Percentiles rank a stretch among this genome's conserved stretches.
phyloP scores from a whole-genome alignment of 2,797 vertebrate genomes.

The Vireo griseus region DNA sequence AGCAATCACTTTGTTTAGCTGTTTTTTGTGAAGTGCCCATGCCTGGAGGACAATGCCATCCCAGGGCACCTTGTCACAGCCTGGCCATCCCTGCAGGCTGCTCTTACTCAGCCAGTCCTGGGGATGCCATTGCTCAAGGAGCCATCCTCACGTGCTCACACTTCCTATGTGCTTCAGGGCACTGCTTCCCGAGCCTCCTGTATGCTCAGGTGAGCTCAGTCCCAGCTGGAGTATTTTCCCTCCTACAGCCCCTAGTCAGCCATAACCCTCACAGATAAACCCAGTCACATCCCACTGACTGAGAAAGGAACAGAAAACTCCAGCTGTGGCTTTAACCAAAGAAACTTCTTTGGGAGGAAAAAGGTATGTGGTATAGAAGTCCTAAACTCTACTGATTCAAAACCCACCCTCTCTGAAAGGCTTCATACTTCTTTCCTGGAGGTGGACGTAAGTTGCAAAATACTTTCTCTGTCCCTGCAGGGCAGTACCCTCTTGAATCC shows the following conservation, averaged over 20 bases:
- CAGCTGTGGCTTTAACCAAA: not conserved
- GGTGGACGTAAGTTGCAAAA: not conserved
- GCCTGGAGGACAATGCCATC: not conserved
- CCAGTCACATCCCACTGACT: not conserved
- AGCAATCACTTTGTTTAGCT: not conserved
- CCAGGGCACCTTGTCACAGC: not conserved
- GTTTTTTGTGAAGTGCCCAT: not conserved
- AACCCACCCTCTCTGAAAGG: not conserved
- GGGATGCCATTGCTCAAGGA: not conserved
- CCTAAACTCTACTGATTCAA: not conserved
- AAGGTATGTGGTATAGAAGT: not conserved
- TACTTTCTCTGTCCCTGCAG: not conserved
- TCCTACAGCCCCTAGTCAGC: not conserved
- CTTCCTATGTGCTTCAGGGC: not conserved
- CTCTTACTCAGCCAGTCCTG: not conserved
- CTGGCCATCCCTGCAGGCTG: not conserved
- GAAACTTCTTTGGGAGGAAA: not conserved
- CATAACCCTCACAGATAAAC: not conserved
- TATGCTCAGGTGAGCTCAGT: not conserved
- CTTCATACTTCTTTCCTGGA: not conserved
- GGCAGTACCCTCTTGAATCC: not conserved
- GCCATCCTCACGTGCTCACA: fast-evolving
- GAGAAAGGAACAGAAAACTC: not conserved
- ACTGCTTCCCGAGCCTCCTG: not conserved
- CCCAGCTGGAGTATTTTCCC: not conserved